Evolutionary conservation across 1,140 invertebrate species (phyloP).

Genomic region (Popillia japonica): DNA sequence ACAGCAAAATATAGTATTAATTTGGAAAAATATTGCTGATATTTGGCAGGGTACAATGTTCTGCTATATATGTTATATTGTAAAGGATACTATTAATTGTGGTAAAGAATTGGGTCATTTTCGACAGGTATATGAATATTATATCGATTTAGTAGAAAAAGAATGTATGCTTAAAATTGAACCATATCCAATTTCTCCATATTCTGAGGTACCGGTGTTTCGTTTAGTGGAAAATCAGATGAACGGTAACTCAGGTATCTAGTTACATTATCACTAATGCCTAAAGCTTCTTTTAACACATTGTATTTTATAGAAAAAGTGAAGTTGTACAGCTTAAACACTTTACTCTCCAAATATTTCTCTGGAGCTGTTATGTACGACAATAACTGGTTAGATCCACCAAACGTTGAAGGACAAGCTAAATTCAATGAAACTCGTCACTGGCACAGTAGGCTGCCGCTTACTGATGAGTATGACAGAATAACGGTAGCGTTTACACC

Average conservation of each 20-base stretch:
- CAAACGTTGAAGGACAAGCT: background rate
- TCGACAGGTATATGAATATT: conserved; percentile 7
- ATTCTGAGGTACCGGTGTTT: too few species aligned
- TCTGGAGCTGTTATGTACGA: background rate
- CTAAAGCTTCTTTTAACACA: too few species aligned
- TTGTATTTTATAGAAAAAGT: conserved; percentile 13
- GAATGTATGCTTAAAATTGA: background rate
- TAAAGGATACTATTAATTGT: background rate
- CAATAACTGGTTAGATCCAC: background rate
- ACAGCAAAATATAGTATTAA: background rate
- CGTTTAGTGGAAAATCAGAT: background rate
- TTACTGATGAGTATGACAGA: conserved; percentile 10
- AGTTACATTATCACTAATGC: too few species aligned
- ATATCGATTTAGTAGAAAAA: background rate
- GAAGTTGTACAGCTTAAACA: background rate
- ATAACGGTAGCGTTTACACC: background rate
- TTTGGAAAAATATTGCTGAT: conserved; percentile 17
- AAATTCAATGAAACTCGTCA: conserved; percentile 11
- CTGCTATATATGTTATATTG: background rate
- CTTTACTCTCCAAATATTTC: background rate
- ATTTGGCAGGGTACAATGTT: conserved; percentile 37
- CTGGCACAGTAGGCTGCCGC: conserved; percentile 22
- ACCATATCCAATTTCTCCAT: conserved; percentile 13
- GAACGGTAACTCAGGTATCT: background rate
- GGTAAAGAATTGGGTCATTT: background rate